Evolutionary conservation across 2,113 vertebrate genomes (phyloP).

Genomic region (Brachypteracias leptosomus): DNA sequence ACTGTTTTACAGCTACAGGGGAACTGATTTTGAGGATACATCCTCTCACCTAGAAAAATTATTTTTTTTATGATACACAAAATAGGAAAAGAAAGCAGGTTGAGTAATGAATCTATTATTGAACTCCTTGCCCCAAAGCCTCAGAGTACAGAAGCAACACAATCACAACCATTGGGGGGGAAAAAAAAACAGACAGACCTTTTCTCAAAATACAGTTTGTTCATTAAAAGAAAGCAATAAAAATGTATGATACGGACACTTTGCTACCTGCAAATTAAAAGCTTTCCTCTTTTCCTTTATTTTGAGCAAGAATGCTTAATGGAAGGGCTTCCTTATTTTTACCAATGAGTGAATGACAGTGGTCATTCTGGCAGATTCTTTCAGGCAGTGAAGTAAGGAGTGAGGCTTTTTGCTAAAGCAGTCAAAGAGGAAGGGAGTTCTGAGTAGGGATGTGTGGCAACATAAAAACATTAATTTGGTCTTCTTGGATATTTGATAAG

Average conservation of each 20-base stretch:
- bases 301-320: neutral
- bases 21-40: neutral
- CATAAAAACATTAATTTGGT: neutral
- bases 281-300: neutral
- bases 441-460: neutral
- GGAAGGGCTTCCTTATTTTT: neutral
- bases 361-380: neutral
- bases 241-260: neutral
- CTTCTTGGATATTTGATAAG: neutral
- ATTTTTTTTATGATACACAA: neutral
- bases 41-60: neutral
- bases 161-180: neutral
- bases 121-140: neutral
- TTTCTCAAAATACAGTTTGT: neutral
- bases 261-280: neutral
- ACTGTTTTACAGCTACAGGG: neutral
- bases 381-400: neutral
- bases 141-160: neutral
- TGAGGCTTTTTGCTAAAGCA: neutral
- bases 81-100: neutral
- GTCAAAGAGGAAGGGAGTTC: neutral
- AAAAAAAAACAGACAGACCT: neutral
- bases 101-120: neutral
- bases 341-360: neutral
- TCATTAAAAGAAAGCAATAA: neutral